phyloP scores from a whole-genome alignment of 2,113 vertebrate genomes.

The Morphnarchus princeps region DNA sequence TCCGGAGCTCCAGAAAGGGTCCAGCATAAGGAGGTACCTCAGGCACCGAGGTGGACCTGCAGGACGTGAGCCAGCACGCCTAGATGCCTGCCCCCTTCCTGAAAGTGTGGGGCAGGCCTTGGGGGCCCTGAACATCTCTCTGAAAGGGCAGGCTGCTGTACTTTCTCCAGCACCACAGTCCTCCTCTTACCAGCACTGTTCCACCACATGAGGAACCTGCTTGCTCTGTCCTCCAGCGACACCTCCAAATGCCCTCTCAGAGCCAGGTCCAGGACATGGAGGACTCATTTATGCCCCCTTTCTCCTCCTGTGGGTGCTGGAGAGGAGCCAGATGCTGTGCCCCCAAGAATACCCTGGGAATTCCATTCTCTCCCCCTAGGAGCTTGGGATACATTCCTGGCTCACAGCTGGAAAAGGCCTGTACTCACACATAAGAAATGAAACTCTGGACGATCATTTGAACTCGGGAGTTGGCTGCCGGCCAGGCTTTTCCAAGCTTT shows the following conservation, averaged over 20 bases:
- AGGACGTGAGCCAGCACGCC: accelerated
- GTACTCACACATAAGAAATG: neutral
- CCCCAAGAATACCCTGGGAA: neutral
- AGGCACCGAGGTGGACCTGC: neutral
- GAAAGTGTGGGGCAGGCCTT: neutral
- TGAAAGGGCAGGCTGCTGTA: neutral
- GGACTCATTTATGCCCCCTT: neutral
- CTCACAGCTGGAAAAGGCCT: neutral
- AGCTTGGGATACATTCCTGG: neutral
- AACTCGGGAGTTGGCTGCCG: neutral
- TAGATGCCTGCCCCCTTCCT: neutral
- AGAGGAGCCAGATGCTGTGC: neutral
- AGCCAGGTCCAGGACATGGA: neutral
- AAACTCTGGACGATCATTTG: neutral
- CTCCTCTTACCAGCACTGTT: neutral
- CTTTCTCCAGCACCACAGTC: accelerated
- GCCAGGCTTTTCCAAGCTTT: neutral
- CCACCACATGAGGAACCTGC: neutral
- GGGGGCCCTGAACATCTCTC: neutral
- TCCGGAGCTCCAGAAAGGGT: neutral
- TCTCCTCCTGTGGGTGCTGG: neutral
- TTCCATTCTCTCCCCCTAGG: neutral
- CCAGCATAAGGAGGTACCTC: neutral
- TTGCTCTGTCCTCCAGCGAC: neutral
- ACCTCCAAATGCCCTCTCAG: neutral